Base-by-base conservation (phyloP, 1,140 invertebrate genomes). In the Drepana arcuata region DNA sequence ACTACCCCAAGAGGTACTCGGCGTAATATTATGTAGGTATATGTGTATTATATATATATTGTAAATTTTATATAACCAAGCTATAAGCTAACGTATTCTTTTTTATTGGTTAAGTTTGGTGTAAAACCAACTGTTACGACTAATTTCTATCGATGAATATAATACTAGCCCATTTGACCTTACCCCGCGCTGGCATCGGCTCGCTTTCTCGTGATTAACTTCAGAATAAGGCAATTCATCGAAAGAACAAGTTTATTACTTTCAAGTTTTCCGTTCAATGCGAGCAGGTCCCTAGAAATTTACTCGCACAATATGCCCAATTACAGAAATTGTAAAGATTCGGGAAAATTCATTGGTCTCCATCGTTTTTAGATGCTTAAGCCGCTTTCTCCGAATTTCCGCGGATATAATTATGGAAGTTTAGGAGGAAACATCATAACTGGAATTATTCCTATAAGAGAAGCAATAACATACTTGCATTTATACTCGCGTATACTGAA, bases 171-270 rank as follows among this genome's bases (percentile, higher is more conserved):
- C n/a, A n/a, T n/a, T n/a, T n/a, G n/a, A n/a, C n/a, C n/a, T n/a
- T n/a, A n/a, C n/a, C n/a, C n/a, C n/a, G n/a, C n/a, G n/a, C n/a
- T n/a, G n/a, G n/a, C n/a, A n/a, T n/a, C n/a, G n/a, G n/a, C n/a
- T n/a, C n/a, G n/a, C n/a, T n/a, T n/a, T 46, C 34, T 50, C 47
- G 49, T 59, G 59, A 72, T 72, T 72, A 64, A 72, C 59, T 72
- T 72, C 51, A 49, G 53, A 60, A 64, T 64, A 69, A 71, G 54
- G 55, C 65, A 67, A 72, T 72, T 72, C 58, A 64, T 61, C 56
- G 53, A 64, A 68, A 64, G 62, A 72, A 68, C 62, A 69, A 72
- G 52, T 72, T 72, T 69, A 72, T 69, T 64, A 64, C 62, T 72
- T 58, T 61, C 56, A 61, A 71, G 54, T 68, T 68, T 60, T 34